Evolutionary conservation across 1,140 invertebrate species (phyloP).

Genomic region (Eurosta solidaginis): DNA sequence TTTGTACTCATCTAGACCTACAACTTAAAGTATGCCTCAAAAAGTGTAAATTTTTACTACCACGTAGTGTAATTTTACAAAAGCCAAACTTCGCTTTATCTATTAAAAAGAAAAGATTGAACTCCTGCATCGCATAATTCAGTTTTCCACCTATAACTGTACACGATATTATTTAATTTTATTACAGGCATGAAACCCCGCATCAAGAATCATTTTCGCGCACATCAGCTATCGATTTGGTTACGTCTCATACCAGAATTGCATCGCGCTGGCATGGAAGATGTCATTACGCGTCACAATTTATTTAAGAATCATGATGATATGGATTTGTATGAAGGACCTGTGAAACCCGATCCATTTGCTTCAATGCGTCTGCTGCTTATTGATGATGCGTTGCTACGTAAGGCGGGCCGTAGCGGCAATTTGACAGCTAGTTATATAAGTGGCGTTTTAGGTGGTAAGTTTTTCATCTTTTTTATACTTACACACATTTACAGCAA

Average conservation of each 20-base stretch:
- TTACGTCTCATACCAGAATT: conserved; percentile 89
- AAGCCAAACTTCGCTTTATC: too few species aligned
- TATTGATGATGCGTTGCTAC: conserved; percentile 56
- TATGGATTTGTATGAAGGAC: conserved; percentile 78
- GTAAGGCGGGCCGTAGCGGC: conserved; percentile 49
- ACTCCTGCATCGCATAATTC: not conserved
- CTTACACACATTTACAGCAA: not conserved
- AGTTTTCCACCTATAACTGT: not conserved
- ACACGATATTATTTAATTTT: conserved; percentile 37
- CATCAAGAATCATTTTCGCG: conserved; percentile 91
- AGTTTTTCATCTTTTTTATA: conserved; percentile 36
- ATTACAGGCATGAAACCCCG: conserved; percentile 82
- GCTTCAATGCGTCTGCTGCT: conserved; percentile 61
- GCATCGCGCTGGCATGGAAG: conserved; percentile 85
- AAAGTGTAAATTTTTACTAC: too few species aligned
- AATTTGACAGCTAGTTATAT: conserved; percentile 49
- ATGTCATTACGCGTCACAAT: conserved; percentile 81
- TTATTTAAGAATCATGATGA: conserved; percentile 82
- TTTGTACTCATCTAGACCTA: too few species aligned
- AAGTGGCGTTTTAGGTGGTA: conserved; percentile 56
- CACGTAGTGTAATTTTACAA: too few species aligned
- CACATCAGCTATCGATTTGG: conserved; percentile 94
- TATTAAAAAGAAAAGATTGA: too few species aligned
- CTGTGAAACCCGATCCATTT: conserved; percentile 78
- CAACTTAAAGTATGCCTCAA: too few species aligned